phyloP scores from a whole-genome alignment of 2,888 invertebrate genomes.

The Chrysolina americana region DNA sequence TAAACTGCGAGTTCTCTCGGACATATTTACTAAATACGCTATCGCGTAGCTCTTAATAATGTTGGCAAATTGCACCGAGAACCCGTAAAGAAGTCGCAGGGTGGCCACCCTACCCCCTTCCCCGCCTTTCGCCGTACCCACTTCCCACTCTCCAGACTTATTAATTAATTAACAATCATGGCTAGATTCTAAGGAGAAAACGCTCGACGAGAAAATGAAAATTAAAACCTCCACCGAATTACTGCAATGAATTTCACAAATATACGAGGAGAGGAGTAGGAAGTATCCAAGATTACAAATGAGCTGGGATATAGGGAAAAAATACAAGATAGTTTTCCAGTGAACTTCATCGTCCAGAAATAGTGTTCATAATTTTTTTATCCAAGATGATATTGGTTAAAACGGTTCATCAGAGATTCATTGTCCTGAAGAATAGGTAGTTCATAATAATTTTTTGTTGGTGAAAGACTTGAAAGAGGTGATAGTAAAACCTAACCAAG shows the following conservation, averaged over 20 bases:
- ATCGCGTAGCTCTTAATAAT: conserved; percentile 68
- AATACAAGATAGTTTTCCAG: too few species aligned
- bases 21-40: conserved; percentile 67
- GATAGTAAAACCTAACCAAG: too few species aligned
- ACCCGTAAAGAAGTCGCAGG: conserved; percentile 64
- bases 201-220: conserved; percentile 64
- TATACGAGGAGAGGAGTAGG: background rate
- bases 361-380: too few species aligned
- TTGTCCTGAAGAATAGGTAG: too few species aligned
- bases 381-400: too few species aligned
- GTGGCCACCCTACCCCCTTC: conserved; percentile 27
- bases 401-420: too few species aligned
- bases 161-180: conserved; percentile 71
- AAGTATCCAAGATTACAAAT: background rate
- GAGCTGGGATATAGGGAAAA: too few species aligned
- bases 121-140: conserved; percentile 20
- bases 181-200: conserved; percentile 65
- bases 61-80: conserved; percentile 67
- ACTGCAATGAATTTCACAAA: conserved; percentile 60
- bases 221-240: conserved; percentile 67
- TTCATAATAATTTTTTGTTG: too few species aligned
- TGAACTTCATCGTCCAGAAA: too few species aligned
- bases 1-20: conserved; percentile 62
- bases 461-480: too few species aligned
- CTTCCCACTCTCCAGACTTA: conserved; percentile 60